Conservation (phyloP, 2,113 vertebrate species). For the Canis aureus region DNA sequence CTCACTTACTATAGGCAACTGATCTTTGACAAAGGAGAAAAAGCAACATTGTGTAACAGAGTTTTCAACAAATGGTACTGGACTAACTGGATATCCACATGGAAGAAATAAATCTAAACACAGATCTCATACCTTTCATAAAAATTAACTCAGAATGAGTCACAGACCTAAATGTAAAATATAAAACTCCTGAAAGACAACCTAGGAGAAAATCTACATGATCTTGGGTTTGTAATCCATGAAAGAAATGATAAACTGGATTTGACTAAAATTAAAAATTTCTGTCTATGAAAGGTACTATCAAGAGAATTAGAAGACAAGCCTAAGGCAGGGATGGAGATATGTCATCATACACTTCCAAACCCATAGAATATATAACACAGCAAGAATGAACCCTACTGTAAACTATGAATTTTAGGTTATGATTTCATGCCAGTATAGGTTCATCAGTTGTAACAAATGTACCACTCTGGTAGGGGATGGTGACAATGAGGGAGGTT, state of each 20-base stretch:
- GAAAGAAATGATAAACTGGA: not conserved
- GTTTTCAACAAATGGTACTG: not conserved
- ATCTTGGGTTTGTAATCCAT: not conserved
- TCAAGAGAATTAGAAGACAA: not conserved
- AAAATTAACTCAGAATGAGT: not conserved
- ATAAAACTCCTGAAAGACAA: not conserved
- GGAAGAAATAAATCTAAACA: not conserved
- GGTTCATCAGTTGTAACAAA: not conserved
- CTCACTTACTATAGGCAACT: not conserved
- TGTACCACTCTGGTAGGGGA: not conserved
- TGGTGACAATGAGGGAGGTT: not conserved
- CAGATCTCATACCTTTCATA: not conserved
- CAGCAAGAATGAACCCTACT: not conserved
- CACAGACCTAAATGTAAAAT: not conserved
- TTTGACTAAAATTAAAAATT: not conserved
- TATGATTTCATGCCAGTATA: not conserved
- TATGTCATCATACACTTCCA: not conserved
- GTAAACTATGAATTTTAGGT: not conserved
- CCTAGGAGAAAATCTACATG: not conserved
- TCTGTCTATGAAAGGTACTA: not conserved
- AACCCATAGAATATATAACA: not conserved
- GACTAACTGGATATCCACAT: not conserved
- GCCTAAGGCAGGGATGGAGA: not conserved
- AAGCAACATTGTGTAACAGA: not conserved
- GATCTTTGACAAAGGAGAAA: not conserved